These are phyloP conservation scores for Calameuta idolon DNA, from an alignment of 2,888 invertebrate genomes.

Conservation along the genomic window DNA sequence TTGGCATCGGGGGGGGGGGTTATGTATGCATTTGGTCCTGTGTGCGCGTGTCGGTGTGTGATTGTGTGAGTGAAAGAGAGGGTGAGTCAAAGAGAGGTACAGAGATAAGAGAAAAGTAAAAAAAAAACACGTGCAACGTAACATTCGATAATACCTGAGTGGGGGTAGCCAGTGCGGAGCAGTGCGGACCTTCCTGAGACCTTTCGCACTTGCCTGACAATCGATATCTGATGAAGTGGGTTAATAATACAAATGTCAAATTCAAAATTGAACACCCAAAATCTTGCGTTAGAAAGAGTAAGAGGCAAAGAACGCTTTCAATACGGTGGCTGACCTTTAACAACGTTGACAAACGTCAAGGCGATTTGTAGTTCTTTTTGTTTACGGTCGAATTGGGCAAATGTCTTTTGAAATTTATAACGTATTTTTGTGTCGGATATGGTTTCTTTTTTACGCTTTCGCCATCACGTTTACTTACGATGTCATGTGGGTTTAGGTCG, in stretches of 20 bases:
- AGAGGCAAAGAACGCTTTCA: slow-evolving; percentile 1
- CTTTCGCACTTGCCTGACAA: slow-evolving; percentile 20
- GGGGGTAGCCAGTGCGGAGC: slow-evolving; percentile 51
- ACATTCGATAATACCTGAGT: slow-evolving; percentile 47
- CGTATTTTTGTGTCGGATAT: neutral
- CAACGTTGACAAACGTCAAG: neutral
- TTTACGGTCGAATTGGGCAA: neutral
- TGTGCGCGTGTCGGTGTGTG: neutral
- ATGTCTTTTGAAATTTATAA: neutral
- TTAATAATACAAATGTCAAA: slow-evolving; percentile 16
- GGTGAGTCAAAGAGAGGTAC: slow-evolving; percentile 18
- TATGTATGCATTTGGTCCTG: neutral
- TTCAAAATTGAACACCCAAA: neutral
- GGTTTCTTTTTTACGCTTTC: neutral
- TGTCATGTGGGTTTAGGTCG: neutral
- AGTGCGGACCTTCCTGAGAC: slow-evolving; percentile 23
- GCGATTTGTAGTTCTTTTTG: neutral
- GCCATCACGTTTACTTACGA: neutral
- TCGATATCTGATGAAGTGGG: slow-evolving; percentile 13
- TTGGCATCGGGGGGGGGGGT: neutral
- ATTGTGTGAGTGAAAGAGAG: neutral
- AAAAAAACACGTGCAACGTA: slow-evolving; percentile 62
- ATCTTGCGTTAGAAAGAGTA: neutral
- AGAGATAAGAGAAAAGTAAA: slow-evolving; percentile 36
- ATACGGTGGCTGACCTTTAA: neutral